phyloP scores from a whole-genome alignment of 2,888 invertebrate genomes.

The Andrena camellia region DNA sequence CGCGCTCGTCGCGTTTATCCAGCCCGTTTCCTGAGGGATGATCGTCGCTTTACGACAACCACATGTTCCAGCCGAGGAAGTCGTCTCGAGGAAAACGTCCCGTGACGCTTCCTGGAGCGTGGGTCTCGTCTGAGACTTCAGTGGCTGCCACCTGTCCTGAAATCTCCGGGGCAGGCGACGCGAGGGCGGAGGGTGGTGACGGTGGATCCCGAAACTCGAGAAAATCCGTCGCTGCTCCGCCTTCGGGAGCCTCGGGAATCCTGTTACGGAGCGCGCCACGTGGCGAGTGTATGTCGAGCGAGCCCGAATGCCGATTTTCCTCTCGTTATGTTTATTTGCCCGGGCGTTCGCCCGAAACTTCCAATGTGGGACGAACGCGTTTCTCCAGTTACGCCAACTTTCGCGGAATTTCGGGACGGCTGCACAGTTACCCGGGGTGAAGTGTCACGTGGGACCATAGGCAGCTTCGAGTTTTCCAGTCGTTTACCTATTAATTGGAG shows the following conservation, averaged over 20 bases:
- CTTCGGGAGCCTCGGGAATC: slow-evolving; percentile 57
- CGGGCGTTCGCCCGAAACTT: slow-evolving; percentile 19
- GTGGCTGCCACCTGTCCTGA: slow-evolving; percentile 77
- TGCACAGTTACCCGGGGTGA: background rate
- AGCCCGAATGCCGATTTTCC: slow-evolving; percentile 32
- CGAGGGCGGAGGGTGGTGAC: slow-evolving; percentile 12
- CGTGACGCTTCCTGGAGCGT: slow-evolving; percentile 74
- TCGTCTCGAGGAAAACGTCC: slow-evolving; percentile 61
- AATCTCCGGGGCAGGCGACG: slow-evolving; percentile 66
- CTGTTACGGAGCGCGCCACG: slow-evolving; percentile 68
- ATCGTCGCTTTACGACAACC: slow-evolving; percentile 72
- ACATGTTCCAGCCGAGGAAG: slow-evolving; percentile 76
- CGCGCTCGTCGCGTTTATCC: slow-evolving; percentile 39
- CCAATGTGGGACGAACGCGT: slow-evolving; percentile 10
- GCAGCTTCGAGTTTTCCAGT: background rate
- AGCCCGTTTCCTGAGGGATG: slow-evolving; percentile 63
- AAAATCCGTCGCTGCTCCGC: slow-evolving; percentile 62
- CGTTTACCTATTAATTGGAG: background rate
- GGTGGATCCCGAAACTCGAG: slow-evolving; percentile 66
- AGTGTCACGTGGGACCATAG: background rate
- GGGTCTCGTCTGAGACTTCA: slow-evolving; percentile 72
- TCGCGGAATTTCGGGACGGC: slow-evolving; percentile 16
- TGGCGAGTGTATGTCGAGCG: slow-evolving; percentile 65
- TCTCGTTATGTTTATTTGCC: slow-evolving; percentile 24
- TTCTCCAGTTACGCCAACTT: slow-evolving; percentile 16